Evolutionary conservation across 2,113 vertebrate species (phyloP), one percentile per base, ranked within the genome.

Genomic region (Oncorhynchus nerka): DNA sequence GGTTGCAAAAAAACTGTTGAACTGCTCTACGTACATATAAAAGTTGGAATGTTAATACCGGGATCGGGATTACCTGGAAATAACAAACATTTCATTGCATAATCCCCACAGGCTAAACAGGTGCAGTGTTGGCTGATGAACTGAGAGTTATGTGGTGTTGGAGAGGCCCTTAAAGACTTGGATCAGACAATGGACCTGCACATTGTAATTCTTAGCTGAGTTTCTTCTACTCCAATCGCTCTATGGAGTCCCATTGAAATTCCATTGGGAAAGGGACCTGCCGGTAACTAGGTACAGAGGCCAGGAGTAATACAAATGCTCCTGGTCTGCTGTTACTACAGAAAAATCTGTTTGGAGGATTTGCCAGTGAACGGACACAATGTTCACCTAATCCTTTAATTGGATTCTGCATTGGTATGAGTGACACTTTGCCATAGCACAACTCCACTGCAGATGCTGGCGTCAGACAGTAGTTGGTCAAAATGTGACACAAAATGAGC

Each of bases 1-100:
- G 9, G 39, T 45, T 45, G 39, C 2, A 45, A 45, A 45, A 45
- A 11, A 45, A 45, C 22, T 55, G 48, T 24, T 4, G 24, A 77
- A 51, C 55, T 68, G 68, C 71, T 83, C 72, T 57, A 4, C 32
- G 0, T 34, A 34, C 66, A 75, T 55, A 59, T 66, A 59, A 77
- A 84, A 77, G 83, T 82, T 87, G 72, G 51, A 75, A 20, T 74
- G 62, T 79, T 85, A 82, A 83, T 81, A 78, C 73, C 48, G 24
- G n/a, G 78, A n/a, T 70, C 48, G 16, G 83, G 84, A 89, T 87
- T 84, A 86, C 59, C 28, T 70, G 81, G 80, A 78, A 85, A 80
- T 77, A 82, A 88, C 81, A 88, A 79, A 88, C 65, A 81, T 76
- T 79, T 68, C 64, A 16, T 76, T 80, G 73, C 70, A 74, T 88